A percentile compares a stretch with the other conserved stretches of the same genome.
phyloP scores from a whole-genome alignment of 1,140 invertebrate species.

The Monomorium pharaonis region DNA sequence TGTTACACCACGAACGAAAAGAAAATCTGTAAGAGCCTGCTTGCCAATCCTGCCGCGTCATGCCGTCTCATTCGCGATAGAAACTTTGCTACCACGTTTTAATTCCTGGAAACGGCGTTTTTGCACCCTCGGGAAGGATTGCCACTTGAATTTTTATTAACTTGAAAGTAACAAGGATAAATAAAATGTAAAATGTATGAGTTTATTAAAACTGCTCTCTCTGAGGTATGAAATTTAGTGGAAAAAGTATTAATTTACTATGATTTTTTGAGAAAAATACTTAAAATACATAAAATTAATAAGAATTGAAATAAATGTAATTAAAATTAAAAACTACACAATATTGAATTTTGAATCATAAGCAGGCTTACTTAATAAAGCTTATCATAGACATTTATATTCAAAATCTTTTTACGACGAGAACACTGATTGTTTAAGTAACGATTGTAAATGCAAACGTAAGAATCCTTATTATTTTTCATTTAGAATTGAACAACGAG shows the following conservation, averaged over 20 bases:
- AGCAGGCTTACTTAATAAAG: neutral
- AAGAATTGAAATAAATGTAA: neutral
- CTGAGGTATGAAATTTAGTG: neutral
- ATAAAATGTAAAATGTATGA: neutral
- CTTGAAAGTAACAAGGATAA: neutral
- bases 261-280: neutral
- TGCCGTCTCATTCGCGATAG: conserved; percentile 9
- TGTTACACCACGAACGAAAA: neutral
- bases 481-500: conserved; percentile 11
- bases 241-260: neutral
- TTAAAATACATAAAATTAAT: conserved; percentile 1
- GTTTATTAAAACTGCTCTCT: neutral
- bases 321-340: neutral
- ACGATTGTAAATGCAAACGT: neutral
- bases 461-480: conserved; percentile 10
- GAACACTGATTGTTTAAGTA: neutral
- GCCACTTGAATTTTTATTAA: conserved; percentile 18
- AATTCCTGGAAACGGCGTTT: conserved; percentile 23
- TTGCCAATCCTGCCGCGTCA: conserved; percentile 30
- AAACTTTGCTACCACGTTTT: conserved; percentile 12
- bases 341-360: neutral
- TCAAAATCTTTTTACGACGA: neutral
- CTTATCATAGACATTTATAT: neutral
- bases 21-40: conserved; percentile 4
- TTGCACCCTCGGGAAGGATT: neutral